A percentile compares a stretch with the other conserved stretches of the same genome.
phyloP scores from a whole-genome alignment of 2,888 invertebrate species.

The Metallyticus violacea region DNA sequence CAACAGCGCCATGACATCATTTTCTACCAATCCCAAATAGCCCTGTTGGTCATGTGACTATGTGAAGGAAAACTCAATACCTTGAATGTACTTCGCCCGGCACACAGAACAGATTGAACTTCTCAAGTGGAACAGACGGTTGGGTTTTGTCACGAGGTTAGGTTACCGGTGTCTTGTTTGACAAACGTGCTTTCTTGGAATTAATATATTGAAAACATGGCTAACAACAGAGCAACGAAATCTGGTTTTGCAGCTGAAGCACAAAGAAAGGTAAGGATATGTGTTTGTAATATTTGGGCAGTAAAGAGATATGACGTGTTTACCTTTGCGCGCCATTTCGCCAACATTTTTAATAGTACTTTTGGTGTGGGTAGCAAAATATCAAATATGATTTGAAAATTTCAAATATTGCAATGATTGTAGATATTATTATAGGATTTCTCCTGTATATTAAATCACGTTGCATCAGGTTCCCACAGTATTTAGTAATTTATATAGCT shows the following conservation, averaged over 20 bases:
- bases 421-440: too few species aligned
- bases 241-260: conserved; percentile 96
- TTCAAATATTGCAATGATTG: too few species aligned
- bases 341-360: too few species aligned
- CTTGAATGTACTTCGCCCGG: conserved; percentile 19
- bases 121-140: background rate
- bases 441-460: too few species aligned
- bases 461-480: too few species aligned
- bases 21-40: conserved; percentile 10
- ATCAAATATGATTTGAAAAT: too few species aligned
- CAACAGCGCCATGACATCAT: conserved; percentile 27
- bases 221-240: conserved; percentile 79
- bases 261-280: conserved; percentile 81
- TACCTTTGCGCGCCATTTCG: background rate
- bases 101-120: background rate
- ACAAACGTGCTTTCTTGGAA: background rate
- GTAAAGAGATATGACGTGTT: too few species aligned
- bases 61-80: conserved; percentile 25
- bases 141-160: background rate
- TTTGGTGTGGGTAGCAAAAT: too few species aligned
- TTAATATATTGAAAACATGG: conserved; percentile 54
- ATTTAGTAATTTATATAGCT: too few species aligned
- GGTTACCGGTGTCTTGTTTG: background rate
- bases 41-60: background rate
- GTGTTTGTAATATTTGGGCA: background rate